These are phyloP conservation scores for Balanococcus diminutus DNA, from an alignment of 2,888 invertebrate species.

Conservation along the genomic window DNA sequence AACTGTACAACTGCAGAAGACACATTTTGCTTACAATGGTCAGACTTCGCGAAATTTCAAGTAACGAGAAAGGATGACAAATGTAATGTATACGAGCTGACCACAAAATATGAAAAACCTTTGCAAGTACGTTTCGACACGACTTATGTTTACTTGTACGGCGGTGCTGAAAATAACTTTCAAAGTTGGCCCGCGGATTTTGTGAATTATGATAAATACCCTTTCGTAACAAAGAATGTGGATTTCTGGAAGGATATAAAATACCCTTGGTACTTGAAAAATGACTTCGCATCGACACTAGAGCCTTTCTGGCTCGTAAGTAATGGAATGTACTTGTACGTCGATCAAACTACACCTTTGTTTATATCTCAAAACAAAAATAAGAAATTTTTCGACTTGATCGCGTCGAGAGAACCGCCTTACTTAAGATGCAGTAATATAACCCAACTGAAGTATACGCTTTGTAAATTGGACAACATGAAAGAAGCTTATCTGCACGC, in stretches of 20 bases:
- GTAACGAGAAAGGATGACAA: background rate
- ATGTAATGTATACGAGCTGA: constrained; percentile 4
- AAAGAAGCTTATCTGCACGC: constrained; percentile 71
- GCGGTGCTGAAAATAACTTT: constrained; percentile 68
- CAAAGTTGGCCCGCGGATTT: constrained; percentile 73
- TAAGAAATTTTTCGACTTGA: constrained; percentile 61
- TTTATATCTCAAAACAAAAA: constrained; percentile 64
- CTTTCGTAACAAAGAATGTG: constrained; percentile 67
- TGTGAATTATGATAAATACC: constrained; percentile 65
- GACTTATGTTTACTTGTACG: constrained; percentile 68
- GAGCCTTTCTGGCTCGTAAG: constrained; percentile 78
- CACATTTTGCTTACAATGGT: background rate
- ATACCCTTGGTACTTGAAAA: no score
- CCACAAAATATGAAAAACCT: background rate
- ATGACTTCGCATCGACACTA: no score
- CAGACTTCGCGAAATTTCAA: background rate
- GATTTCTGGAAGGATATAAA: constrained; percentile 67
- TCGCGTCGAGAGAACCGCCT: constrained; percentile 61
- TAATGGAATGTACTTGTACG: constrained; percentile 70
- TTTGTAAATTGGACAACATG: constrained; percentile 69
- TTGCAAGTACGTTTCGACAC: constrained; percentile 58
- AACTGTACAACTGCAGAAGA: background rate
- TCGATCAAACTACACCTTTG: constrained; percentile 70
- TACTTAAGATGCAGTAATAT: constrained; percentile 56
- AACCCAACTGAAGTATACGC: constrained; percentile 66